Evolutionary conservation across 2,113 vertebrate genomes (phyloP), one percentile per base, ranked within the genome.

Genomic region (Gallinago media): DNA sequence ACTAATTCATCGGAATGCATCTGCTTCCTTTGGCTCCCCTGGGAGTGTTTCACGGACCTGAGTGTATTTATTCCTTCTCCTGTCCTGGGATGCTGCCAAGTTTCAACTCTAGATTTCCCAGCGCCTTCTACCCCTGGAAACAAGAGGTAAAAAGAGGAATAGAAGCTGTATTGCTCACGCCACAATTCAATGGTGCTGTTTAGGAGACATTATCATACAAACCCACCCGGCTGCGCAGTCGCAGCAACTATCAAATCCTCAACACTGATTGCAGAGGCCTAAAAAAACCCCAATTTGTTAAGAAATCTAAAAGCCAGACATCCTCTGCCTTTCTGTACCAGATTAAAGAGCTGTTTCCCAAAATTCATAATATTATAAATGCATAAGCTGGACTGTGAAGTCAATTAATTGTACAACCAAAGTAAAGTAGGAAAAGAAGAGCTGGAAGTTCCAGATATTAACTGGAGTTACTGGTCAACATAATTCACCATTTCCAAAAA

Each of bases 271-370:
- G 47, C 4, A 14, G 11, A 72, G 31, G 82, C 11, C 25, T 63
- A 65, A 68, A 66, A 66, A 16, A 1, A 0, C 0, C 3, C 12
- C 32, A 47, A 12, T 58, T 88, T 72, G 61, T 56, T 42, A 42
- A 55, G 56, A 83, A 76, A 70, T 34, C 21, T 38, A 49, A 23
- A 55, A 94, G 12, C 8, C 44, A 66, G 62, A 73, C 25, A 40
- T n/a, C 3, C 3, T 54, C 55, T 65, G 58, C 9, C 36, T 68
- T 91, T 49, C n/a, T 34, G 12, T 16, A 36, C 44, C 42, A 6
- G 17, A 34, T 80, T 84, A 77, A 84, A 2, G 22, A 81, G 8
- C 19, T 23, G 8, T 25, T 90, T 22, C n/a, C 4, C 40, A 12
- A 17, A 54, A 29, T 79, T 25, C 3, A 6, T 42, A 85, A 32